Evolutionary conservation across 2,888 invertebrate species (phyloP), one percentile per base, ranked within the genome.

Genomic region (Aleiodes testaceus): DNA sequence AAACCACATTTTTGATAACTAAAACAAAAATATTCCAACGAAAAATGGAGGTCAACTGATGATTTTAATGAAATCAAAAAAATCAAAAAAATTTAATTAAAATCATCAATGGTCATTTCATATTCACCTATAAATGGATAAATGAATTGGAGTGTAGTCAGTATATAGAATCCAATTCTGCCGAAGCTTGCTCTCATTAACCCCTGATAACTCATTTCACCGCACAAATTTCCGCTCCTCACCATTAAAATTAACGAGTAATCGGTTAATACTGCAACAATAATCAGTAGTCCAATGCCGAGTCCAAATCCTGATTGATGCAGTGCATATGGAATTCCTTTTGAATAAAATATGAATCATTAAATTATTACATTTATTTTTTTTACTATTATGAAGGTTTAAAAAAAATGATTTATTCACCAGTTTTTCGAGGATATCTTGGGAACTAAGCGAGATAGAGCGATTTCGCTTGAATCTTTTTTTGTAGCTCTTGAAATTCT

Each of bases 171-270:
- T 14, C 95, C 95, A 55, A 92, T 90, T 82, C 91, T 90, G 52
- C 95, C 95, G 83, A 94, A 95, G 26, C 95, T 93, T 9, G 93
- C 93, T 80, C 94, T 91, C 92, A 95, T 94, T 76, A 95, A 91
- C 12, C 93, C 92, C 82, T 92, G 93, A 81, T 95, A 95, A 70
- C 94, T 93, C 87, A 92, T 93, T 78, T 92, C 91, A 26, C 94
- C 94, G 76, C 93, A 92, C 67, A 94, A 89, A 82, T 94, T 93
- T 1, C 94, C 95, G 74, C 93, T 89, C 75, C 90, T 89, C 72
- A 95, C 93, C 92, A 95, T 92, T 77, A 95, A 88, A 78, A 94
- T 92, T 74, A 95, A 89, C 3, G 95, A 95, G 83, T 94, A 95
- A 88, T 95, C 95, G 72, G 95, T 95, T 61, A 95, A 89, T 74